These are phyloP conservation scores for Lerista edwardsae DNA, from an alignment of 2,797 vertebrate species.

Conservation along the genomic window DNA sequence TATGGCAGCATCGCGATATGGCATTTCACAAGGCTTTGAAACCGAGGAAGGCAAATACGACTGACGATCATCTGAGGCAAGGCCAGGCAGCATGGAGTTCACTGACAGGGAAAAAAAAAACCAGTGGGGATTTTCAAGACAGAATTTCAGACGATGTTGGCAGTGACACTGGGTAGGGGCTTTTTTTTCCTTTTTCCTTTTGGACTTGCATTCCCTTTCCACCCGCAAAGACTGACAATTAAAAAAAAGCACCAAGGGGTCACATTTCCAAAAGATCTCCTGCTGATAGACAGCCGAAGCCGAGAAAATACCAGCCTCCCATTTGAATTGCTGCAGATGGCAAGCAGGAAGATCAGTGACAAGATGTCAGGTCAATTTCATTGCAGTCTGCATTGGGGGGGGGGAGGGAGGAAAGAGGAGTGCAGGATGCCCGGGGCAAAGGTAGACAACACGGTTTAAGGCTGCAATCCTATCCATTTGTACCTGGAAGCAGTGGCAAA, in stretches of 20 bases:
- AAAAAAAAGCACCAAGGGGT: constrained; percentile 38
- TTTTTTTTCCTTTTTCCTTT: neutral
- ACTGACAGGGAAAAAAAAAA: constrained; percentile 44
- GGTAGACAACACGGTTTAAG: no score
- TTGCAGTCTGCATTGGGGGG: neutral
- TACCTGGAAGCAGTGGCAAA: no score
- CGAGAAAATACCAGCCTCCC: neutral
- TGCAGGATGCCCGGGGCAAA: neutral
- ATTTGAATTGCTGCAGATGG: neutral
- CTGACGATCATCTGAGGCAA: neutral
- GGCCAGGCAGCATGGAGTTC: neutral
- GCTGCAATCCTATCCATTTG: no score
- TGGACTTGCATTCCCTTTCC: constrained; percentile 9
- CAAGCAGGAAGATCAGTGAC: neutral
- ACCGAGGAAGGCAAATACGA: neutral
- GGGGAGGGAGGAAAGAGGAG: neutral
- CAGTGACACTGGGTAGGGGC: neutral
- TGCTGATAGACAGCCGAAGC: constrained; percentile 11
- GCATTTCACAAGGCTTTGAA: no score
- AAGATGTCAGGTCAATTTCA: neutral
- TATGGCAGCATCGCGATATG: no score
- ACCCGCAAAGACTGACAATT: constrained; percentile 29
- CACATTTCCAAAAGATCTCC: constrained; percentile 39
- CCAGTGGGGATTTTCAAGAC: neutral
- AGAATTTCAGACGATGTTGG: constrained; percentile 28